Percentiles rank a stretch among this genome's conserved stretches.
phyloP scores from a whole-genome alignment of 2,888 invertebrate species.

The Dendrolimus houi region DNA sequence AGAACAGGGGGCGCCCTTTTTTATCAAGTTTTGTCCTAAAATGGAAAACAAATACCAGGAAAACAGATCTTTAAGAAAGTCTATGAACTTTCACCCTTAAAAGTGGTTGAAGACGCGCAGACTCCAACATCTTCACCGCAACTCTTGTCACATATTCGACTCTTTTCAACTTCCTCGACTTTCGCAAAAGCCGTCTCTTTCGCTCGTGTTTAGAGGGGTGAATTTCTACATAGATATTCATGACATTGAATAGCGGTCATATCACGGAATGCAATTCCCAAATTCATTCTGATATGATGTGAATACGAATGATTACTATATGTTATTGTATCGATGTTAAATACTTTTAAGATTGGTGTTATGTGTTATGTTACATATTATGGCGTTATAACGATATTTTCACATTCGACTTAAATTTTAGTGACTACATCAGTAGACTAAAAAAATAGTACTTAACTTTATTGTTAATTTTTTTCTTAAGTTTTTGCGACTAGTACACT shows the following conservation, averaged over 20 bases:
- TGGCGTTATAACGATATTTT: too few relatives aligned
- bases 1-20: conserved; percentile 50
- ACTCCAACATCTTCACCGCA: conserved; percentile 53
- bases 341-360: too few relatives aligned
- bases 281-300: too few relatives aligned
- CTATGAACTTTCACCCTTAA: conserved; percentile 56
- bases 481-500: too few relatives aligned
- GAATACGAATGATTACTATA: too few relatives aligned
- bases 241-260: conserved; percentile 6
- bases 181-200: conserved; percentile 33
- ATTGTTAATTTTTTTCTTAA: too few relatives aligned
- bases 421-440: too few relatives aligned
- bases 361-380: too few relatives aligned
- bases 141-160: conserved; percentile 41
- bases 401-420: too few relatives aligned
- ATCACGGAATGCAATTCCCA: conserved; percentile 1
- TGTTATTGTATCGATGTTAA: too few relatives aligned
- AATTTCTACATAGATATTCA: conserved; percentile 8
- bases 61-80: conserved; percentile 42
- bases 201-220: conserved; percentile 49
- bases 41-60: conserved; percentile 75
- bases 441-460: too few relatives aligned
- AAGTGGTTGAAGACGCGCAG: conserved; percentile 61
- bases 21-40: conserved; percentile 76
- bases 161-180: conserved; percentile 46